Percentiles rank a stretch among this genome's conserved stretches.
These are phyloP conservation scores for Leguminivora glycinivorella DNA, from an alignment of 1,140 invertebrate genomes.

Conservation along the genomic window DNA sequence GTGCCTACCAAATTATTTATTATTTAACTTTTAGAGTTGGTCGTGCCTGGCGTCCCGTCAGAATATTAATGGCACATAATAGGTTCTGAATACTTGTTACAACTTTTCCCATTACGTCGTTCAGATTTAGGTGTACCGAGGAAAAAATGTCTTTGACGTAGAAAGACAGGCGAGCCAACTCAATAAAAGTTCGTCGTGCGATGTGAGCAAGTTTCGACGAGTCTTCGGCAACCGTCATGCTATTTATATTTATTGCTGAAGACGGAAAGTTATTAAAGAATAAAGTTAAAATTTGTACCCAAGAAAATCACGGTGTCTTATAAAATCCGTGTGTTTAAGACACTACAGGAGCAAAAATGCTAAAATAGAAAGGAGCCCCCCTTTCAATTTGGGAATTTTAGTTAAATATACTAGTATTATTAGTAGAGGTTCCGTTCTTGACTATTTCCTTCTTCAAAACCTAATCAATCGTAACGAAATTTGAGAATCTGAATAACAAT, in stretches of 20 bases:
- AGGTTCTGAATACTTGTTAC: slow-evolving; percentile 74
- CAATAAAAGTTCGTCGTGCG: slow-evolving; percentile 24
- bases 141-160: slow-evolving; percentile 59
- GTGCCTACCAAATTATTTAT: slow-evolving; percentile 32
- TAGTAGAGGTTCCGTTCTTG: too few relatives aligned
- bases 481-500: too few relatives aligned
- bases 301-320: not conserved
- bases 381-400: too few relatives aligned
- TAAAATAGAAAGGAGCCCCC: too few relatives aligned
- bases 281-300: not conserved
- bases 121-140: slow-evolving; percentile 58
- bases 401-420: too few relatives aligned
- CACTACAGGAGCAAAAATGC: too few relatives aligned
- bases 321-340: not conserved
- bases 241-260: slow-evolving; percentile 15
- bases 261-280: slow-evolving; percentile 6
- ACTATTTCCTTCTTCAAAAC: too few relatives aligned
- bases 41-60: slow-evolving; percentile 53
- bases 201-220: slow-evolving; percentile 9
- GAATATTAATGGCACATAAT: slow-evolving; percentile 75
- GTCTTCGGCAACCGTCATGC: not conserved
- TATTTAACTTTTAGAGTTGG: slow-evolving; percentile 60
- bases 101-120: slow-evolving; percentile 75
- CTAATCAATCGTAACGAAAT: too few relatives aligned
- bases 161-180: slow-evolving; percentile 39